Evolutionary conservation across 2,888 invertebrate species (phyloP).

Genomic region (Eilema depressum): DNA sequence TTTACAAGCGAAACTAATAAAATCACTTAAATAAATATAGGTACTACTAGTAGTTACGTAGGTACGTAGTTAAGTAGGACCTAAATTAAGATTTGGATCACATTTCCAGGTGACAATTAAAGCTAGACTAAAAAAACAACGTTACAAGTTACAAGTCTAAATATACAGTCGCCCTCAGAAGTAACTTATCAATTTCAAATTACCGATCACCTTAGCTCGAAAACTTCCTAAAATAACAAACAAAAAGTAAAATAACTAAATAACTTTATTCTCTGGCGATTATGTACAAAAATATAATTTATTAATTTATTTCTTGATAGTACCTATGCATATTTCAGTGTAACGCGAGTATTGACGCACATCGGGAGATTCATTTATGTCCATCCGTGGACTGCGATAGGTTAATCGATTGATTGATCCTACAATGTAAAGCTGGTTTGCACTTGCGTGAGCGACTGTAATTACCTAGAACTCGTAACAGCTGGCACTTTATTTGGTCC

Average conservation of each 20-base stretch:
- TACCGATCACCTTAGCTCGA: neutral
- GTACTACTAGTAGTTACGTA: too few relatives aligned
- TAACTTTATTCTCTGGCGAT: too few relatives aligned
- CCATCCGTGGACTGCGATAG: too few relatives aligned
- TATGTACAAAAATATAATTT: too few relatives aligned
- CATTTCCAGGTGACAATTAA: conserved; percentile 1
- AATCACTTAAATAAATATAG: neutral
- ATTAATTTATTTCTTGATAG: too few relatives aligned
- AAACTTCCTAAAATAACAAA: neutral
- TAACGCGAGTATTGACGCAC: too few relatives aligned
- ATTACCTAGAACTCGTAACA: conserved; percentile 13
- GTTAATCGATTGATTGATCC: too few relatives aligned
- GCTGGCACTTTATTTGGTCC: conserved; percentile 35
- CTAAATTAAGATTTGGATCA: neutral
- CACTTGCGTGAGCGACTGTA: neutral
- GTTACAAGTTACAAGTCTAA: neutral
- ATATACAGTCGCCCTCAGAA: neutral
- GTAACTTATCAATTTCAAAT: neutral
- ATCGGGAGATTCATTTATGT: too few relatives aligned
- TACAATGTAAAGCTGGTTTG: neutral
- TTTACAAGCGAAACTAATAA: neutral
- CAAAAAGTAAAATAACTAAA: neutral
- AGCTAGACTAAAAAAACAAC: conserved; percentile 10
- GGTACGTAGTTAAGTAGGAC: too few relatives aligned
- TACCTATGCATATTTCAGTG: too few relatives aligned